Base-by-base conservation (phyloP, 37 sponge, comb jelly and placozoan species). In the Mnemiopsis leidyi region DNA sequence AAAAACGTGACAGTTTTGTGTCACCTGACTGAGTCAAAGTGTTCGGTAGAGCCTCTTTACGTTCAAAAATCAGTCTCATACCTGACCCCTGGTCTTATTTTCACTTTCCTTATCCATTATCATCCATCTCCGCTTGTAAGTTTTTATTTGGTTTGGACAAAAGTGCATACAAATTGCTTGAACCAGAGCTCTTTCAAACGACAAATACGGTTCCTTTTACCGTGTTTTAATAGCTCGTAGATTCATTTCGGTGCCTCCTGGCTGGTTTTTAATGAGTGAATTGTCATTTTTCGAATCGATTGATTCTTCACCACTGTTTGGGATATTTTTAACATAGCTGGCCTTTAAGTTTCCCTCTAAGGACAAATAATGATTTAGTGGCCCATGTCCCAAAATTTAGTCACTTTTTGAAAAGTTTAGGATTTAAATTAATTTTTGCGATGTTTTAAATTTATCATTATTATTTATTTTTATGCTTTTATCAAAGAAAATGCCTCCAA, bases 121-220 rank as follows among this genome's bases (percentile, higher is more conserved):
- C 79, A 32, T 31, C 79, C 79, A 77, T 77, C 79, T 36, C 20
- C 1, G 35, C 61, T 18, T 34, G 33, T 77, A 77, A 77, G 79
- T 77, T 77, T 77, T 77, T 77, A 77, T 77, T 77, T 77, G 79
- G 79, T 77, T 77, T 77, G 79, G 20, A 34, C 79, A 77, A 77
- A 77, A 77, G 79, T 77, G 79, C 79, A 31, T 77, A 77, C 79
- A 77, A 77, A 77, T 77, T 77, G 79, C 79, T 20, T 26, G 79
- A 34, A 28, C 35, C 20, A 77, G 32, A 77, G 33, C 34, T 9
- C 26, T 1, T 31, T 77, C 79, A 32, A 77, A 77, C 33, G 33
- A 77, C 79, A 32, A 77, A 77, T 32, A 77, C 61, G 61, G 32
- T 31, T 77, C 79, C 79, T 77, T 77, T 77, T 77, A 77, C 26